A percentile compares a stretch with the other conserved stretches of the same genome.
phyloP scores from a whole-genome alignment of 2,888 invertebrate genomes.

The Cantharis rufa region DNA sequence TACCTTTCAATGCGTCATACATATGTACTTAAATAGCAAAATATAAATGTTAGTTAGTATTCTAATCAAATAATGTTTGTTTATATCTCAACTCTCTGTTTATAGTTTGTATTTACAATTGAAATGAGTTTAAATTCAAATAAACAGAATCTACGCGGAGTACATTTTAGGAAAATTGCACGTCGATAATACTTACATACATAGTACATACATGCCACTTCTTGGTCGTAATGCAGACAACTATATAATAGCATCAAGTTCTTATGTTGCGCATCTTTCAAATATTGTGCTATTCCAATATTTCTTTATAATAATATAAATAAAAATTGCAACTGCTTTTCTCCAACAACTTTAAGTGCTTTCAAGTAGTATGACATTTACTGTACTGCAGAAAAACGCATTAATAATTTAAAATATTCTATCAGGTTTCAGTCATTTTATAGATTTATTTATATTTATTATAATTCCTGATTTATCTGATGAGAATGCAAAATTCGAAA shows the following conservation, averaged over 20 bases:
- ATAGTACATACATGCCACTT: not conserved
- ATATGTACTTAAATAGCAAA: not conserved
- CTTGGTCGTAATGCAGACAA: not conserved
- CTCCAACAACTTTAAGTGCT: slow-evolving; percentile 13
- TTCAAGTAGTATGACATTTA: slow-evolving; percentile 2
- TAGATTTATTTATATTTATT: too few species aligned
- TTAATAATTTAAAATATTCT: slow-evolving; percentile 5
- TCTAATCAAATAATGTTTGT: not conserved
- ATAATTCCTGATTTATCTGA: too few species aligned
- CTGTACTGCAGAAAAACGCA: slow-evolving; percentile 7
- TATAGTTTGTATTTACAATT: not conserved
- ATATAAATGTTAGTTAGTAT: not conserved
- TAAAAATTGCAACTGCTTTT: slow-evolving; percentile 21
- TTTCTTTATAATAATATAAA: slow-evolving; percentile 12
- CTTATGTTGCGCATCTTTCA: slow-evolving; percentile 11
- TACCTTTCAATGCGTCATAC: too few species aligned
- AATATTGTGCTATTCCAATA: slow-evolving; percentile 8
- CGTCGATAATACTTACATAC: not conserved
- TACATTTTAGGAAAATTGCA: not conserved
- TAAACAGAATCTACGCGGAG: not conserved
- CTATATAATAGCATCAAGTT: not conserved
- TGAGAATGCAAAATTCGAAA: too few species aligned
- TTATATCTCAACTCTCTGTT: not conserved
- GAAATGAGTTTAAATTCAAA: not conserved
- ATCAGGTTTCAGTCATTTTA: not conserved